Base-by-base conservation (phyloP, 2,888 invertebrate species). In the Quadriops clusia region DNA sequence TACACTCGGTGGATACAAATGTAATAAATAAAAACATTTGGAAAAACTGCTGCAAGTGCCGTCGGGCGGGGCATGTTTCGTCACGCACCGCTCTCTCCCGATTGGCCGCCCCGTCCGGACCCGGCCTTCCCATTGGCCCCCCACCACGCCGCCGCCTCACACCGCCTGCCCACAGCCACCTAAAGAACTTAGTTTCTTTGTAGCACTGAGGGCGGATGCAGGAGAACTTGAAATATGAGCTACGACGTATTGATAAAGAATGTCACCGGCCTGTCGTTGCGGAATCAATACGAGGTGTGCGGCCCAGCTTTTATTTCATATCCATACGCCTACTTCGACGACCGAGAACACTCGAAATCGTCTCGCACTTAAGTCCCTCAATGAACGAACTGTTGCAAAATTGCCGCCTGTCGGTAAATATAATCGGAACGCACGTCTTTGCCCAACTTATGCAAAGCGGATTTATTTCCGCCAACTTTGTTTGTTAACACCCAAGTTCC, bases 11-110 rank as follows among this genome's bases (percentile, higher is more conserved):
- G 66, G 67, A 65, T 69, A 71, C 73, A 70, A 73, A 72, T 69
- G 72, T 72, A 74, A 74, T 74, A 74, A 74, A 74, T 74, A 74
- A 74, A 73, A 74, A 61, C 61, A 61, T 58, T 60, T 44, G 55
- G 60, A 61, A 60, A 72, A 71, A 63, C 64, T 63, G 67, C 61
- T 52, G 55, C 53, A 53, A 53, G 56, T 53, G 58, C 47, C 49
- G 43, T 45, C 39, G 43, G 54, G 58, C 49, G 51, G 43, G 36
- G 47, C 46, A 39, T 39, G 34, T 37, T 41, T 49, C 50, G 54
- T 46, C 49, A 66, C 68, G 67, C 67, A 67, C 66, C 63, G 63
- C 62, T 60, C 62, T 58, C 59, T 61, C 62, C 53, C 54, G 45
- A 68, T 70, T 70, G 69, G 71, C 51, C 56, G 46, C 36, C 33